Conservation (phyloP, 1,140 invertebrate genomes). For the Lordiphosa stackelbergi region DNA sequence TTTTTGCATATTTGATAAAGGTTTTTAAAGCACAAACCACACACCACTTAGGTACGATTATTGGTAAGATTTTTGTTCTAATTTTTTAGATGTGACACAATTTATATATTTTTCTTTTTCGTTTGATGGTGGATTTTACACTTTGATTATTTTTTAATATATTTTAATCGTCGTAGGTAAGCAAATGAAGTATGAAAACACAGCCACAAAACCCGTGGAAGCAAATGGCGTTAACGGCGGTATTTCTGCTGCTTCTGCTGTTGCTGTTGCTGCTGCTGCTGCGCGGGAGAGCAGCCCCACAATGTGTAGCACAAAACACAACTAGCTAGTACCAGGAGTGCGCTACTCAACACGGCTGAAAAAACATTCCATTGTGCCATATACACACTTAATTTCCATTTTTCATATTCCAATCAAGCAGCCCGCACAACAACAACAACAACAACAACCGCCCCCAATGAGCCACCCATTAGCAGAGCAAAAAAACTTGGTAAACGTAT, state of each 20-base stretch:
- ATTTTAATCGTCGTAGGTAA: conserved; percentile 61
- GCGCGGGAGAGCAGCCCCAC: conserved; percentile 55
- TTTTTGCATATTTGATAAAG: conserved; percentile 5
- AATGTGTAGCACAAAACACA: conserved; percentile 28
- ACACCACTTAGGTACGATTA: conserved; percentile 21
- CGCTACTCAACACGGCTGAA: conserved; percentile 56
- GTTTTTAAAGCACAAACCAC: conserved; percentile 8
- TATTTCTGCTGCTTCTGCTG: conserved; percentile 20
- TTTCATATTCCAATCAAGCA: conserved; percentile 68
- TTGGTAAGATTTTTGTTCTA: conserved; percentile 1
- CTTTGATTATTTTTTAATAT: neutral
- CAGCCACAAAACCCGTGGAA: conserved; percentile 44
- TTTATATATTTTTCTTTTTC: conserved; percentile 15
- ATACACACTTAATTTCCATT: conserved; percentile 76
- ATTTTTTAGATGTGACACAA: conserved; percentile 16
- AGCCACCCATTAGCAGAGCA: conserved; percentile 4
- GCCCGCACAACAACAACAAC: conserved; percentile 16
- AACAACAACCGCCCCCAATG: conserved; percentile 6
- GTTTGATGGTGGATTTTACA: conserved; percentile 31
- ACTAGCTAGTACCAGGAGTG: conserved; percentile 52
- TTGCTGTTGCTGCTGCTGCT: conserved; percentile 42
- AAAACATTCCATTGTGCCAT: conserved; percentile 73
- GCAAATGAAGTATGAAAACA: conserved; percentile 74
- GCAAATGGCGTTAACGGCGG: conserved; percentile 36
- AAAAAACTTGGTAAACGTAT: conserved; percentile 3